These are phyloP conservation scores for Platyura marginata DNA, from an alignment of 1,140 invertebrate genomes.

Conservation along the genomic window DNA sequence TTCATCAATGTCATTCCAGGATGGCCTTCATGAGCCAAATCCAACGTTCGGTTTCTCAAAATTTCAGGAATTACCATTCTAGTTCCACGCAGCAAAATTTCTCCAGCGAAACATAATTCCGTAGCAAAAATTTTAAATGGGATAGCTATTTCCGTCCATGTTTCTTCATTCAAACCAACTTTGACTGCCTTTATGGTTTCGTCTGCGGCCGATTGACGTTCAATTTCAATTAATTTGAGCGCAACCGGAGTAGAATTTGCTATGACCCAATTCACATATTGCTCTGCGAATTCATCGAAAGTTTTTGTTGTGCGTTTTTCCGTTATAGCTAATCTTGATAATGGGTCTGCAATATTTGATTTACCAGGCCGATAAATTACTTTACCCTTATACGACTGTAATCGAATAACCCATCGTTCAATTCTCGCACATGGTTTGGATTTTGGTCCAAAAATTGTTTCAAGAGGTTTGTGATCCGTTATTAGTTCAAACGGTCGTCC, in stretches of 20 bases:
- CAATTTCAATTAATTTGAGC: background rate
- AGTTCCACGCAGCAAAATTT: slow-evolving; percentile 6
- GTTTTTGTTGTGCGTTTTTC: background rate
- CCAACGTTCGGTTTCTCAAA: slow-evolving; percentile 7
- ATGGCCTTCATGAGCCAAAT: slow-evolving; percentile 17
- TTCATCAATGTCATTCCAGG: slow-evolving; percentile 16
- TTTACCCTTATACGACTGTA: slow-evolving; percentile 11
- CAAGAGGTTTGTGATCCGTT: slow-evolving; percentile 18
- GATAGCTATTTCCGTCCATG: background rate
- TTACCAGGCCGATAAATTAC: slow-evolving; percentile 9
- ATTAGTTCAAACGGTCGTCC: slow-evolving; percentile 18
- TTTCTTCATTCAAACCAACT: background rate
- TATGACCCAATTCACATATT: slow-evolving; percentile 1
- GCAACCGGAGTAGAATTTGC: background rate
- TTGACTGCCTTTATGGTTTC: background rate
- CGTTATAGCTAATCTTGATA: slow-evolving; percentile 4
- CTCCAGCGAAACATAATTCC: slow-evolving; percentile 5
- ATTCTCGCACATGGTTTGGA: slow-evolving; percentile 10
- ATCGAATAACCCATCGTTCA: slow-evolving; percentile 11
- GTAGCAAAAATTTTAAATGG: slow-evolving; percentile 2
- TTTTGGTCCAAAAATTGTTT: slow-evolving; percentile 7
- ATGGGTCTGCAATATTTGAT: slow-evolving; percentile 7
- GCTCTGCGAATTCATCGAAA: background rate
- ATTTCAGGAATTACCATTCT: slow-evolving; percentile 8
- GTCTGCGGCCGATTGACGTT: background rate